Evolutionary conservation across 2,113 vertebrate species (phyloP), one percentile per base, ranked within the genome.

Genomic region (Hiodon tergisus): DNA sequence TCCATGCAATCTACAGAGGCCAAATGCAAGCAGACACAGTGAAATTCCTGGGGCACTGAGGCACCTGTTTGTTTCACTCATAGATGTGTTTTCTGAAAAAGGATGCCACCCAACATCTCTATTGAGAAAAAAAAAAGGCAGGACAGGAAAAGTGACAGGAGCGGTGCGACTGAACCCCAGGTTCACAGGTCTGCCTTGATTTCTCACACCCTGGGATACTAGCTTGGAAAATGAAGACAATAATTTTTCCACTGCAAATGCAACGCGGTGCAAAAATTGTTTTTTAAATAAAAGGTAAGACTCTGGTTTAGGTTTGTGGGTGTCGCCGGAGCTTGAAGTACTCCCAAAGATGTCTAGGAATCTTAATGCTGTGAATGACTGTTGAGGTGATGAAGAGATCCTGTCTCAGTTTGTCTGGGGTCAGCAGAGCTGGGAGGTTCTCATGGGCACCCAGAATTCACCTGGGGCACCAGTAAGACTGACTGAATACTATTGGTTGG

Each of bases 171-270:
- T 77, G 81, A 81, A 79, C 83, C 82, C 6, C 60, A 83, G 87
- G 84, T 89, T 89, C 89, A 89, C 85, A 83, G 77, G 85, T 75
- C 77, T 87, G 58, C 69, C 85, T 88, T 88, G 87, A 89, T 88
- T 88, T 89, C 87, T 89, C 86, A 86, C 87, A 89, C 86, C 85
- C 86, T 87, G 67, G 16, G 85, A 87, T 84, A 83, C 87, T 81
- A 76, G 77, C 82, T 83, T 84, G 78, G 81, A 86, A 88, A 83
- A 86, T 83, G 88, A 88, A 90, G 87, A 90, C 86, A 87, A 87
- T 78, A 60, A 83, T 86, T 88, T 91, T 92, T 91, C 91, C 89
- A 88, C 87, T 83, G 83, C 87, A 89, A 89, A 88, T 88, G 79
- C 81, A 78, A 70, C 73, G 78, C 54, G 52, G 78, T 82, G 75